phyloP scores from a whole-genome alignment of 2,888 invertebrate genomes.

The Leptopterna dolabrata region DNA sequence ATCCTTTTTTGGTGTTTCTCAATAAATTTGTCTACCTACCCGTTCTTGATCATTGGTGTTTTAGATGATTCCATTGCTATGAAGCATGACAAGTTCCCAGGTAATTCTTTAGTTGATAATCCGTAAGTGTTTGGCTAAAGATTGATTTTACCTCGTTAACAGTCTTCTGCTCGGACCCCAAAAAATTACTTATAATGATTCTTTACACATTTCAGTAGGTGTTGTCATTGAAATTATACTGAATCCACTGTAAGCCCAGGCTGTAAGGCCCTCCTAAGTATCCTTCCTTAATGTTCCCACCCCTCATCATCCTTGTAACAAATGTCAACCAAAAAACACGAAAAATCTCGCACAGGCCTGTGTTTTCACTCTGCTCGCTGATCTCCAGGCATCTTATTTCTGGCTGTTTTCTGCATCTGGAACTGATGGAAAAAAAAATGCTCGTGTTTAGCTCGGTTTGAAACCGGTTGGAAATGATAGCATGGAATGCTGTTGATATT shows the following conservation, averaged over 20 bases:
- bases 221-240: background rate
- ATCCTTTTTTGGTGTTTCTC: background rate
- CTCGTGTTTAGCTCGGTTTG: background rate
- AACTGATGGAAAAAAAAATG: background rate
- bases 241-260: background rate
- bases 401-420: background rate
- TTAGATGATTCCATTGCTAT: background rate
- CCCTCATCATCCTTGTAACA: background rate
- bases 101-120: background rate
- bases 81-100: background rate
- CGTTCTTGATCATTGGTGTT: background rate
- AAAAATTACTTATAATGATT: no score
- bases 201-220: background rate
- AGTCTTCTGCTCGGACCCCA: background rate
- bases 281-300: background rate
- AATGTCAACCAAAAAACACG: background rate
- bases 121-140: background rate
- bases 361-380: background rate
- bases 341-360: background rate
- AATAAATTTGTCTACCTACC: background rate
- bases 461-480: background rate
- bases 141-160: background rate
- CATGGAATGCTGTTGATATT: background rate
- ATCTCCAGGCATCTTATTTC: background rate
- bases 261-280: background rate